phyloP scores from a whole-genome alignment of 2,797 vertebrate genomes.

The Aselliscus stoliczkanus region DNA sequence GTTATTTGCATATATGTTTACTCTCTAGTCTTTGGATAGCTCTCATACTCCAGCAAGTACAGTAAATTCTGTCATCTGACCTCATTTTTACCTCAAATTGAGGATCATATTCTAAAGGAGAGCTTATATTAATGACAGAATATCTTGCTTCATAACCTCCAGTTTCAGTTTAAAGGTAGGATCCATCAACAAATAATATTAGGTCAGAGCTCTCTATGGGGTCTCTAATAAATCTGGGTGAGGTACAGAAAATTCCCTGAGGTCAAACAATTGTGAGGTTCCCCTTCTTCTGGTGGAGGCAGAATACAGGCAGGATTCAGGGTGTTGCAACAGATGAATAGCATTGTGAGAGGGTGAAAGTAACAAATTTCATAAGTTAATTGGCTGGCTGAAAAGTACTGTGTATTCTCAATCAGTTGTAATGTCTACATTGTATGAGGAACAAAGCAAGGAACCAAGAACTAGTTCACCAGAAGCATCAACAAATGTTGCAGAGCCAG shows the following conservation, averaged over 20 bases:
- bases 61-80: background rate
- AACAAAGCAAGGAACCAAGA: background rate
- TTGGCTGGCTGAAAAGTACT: background rate
- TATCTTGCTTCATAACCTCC: background rate
- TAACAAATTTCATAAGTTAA: background rate
- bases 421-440: background rate
- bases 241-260: background rate
- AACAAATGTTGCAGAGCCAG: background rate
- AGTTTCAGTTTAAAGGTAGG: background rate
- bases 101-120: background rate
- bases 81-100: background rate
- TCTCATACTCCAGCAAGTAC: background rate
- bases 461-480: background rate
- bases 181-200: background rate
- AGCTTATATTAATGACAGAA: background rate
- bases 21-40: background rate
- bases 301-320: background rate
- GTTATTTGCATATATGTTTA: background rate
- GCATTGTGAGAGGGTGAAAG: background rate
- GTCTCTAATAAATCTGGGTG: background rate
- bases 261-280: background rate
- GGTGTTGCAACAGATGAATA: background rate
- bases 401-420: background rate
- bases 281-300: background rate
- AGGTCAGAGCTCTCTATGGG: background rate